phyloP scores from a whole-genome alignment of 2,797 vertebrate species.

The Staurois parvus region DNA sequence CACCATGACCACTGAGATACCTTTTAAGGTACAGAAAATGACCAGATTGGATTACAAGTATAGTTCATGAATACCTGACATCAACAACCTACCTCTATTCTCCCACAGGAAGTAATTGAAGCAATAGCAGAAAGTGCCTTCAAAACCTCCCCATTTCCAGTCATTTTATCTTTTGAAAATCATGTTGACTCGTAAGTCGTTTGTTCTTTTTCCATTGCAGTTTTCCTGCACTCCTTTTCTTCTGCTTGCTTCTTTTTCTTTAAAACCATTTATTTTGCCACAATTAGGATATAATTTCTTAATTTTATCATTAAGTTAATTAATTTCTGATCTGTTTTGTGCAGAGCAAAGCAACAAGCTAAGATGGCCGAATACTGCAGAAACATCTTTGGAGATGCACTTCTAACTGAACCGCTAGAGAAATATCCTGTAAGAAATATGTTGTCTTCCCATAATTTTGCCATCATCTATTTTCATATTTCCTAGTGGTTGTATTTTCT shows the following conservation, averaged over 20 bases:
- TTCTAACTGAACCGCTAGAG: constrained; percentile 89
- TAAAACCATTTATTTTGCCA: too few species aligned
- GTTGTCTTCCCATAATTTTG: too few species aligned
- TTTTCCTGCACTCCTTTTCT: neutral
- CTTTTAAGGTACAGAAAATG: constrained; percentile 78
- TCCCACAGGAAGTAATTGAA: constrained; percentile 87
- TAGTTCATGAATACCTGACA: neutral
- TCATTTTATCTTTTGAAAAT: constrained; percentile 94
- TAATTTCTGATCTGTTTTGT: neutral
- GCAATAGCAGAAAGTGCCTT: constrained; percentile 92
- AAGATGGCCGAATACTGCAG: constrained; percentile 94
- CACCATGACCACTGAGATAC: constrained; percentile 93
- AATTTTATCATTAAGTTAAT: too few species aligned
- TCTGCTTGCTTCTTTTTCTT: neutral
- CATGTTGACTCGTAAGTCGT: constrained; percentile 92
- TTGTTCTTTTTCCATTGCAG: neutral
- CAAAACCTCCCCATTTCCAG: constrained; percentile 86
- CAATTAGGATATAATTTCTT: too few species aligned
- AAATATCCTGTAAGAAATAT: constrained; percentile 83
- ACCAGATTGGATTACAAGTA: too few species aligned
- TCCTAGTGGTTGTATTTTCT: too few species aligned
- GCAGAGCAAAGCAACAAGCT: constrained; percentile 88
- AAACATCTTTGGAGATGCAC: constrained; percentile 87
- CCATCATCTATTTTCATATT: too few species aligned
- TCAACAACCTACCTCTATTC: neutral